phyloP scores from a whole-genome alignment of 2,797 vertebrate genomes.

The Hephaestus fuliginosus region DNA sequence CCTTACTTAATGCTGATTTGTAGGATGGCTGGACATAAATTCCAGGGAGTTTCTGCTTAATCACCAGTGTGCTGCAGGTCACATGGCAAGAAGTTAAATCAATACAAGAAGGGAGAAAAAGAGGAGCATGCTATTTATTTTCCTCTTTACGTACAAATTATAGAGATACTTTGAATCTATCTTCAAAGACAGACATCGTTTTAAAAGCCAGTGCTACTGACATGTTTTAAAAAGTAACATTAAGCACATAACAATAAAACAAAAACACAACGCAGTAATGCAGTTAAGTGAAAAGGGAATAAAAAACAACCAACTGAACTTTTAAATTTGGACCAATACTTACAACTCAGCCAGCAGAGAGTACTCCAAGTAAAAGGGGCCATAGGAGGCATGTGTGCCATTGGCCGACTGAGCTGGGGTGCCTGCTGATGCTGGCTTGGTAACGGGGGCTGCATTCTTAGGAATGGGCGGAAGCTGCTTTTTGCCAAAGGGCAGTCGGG shows the following conservation, averaged over 20 bases:
- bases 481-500: slow-evolving; percentile 87
- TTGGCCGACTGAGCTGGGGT: slow-evolving; percentile 90
- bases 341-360: slow-evolving; percentile 98
- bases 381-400: slow-evolving; percentile 96
- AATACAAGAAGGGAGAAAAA: slow-evolving; percentile 12
- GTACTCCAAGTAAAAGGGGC: slow-evolving; percentile 98
- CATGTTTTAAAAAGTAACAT: neutral
- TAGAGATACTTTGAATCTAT: neutral
- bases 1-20: slow-evolving; percentile 96
- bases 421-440: slow-evolving; percentile 90
- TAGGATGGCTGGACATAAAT: slow-evolving; percentile 99
- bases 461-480: slow-evolving; percentile 94
- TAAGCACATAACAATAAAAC: neutral
- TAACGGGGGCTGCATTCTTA: slow-evolving; percentile 93
- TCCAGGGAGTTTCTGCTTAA: slow-evolving; percentile 97
- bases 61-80: slow-evolving; percentile 92
- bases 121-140: neutral
- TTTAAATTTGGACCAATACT: slow-evolving; percentile 68
- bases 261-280: neutral
- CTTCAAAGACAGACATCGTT: neutral
- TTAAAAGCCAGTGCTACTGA: neutral
- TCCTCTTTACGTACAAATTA: neutral
- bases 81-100: slow-evolving; percentile 48
- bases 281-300: neutral
- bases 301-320: neutral